phyloP scores from a whole-genome alignment of 2,113 vertebrate genomes.

The Menura novaehollandiae region DNA sequence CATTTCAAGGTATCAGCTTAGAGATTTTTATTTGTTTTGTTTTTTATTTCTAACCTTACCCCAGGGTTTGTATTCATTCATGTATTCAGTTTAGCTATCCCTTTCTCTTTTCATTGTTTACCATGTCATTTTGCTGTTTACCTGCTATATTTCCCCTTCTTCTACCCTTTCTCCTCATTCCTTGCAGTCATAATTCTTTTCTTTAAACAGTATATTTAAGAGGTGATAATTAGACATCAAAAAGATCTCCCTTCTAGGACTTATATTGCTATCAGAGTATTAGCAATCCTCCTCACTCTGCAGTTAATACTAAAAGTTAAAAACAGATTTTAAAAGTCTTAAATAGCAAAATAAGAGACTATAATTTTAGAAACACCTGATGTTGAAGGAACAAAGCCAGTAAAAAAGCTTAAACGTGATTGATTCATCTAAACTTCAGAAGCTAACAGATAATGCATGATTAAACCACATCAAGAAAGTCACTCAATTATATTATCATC shows the following conservation, averaged over 20 bases:
- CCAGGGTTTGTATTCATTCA: neutral
- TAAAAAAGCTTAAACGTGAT: neutral
- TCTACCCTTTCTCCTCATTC: neutral
- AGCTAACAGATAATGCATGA: neutral
- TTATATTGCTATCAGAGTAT: neutral
- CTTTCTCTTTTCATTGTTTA: neutral
- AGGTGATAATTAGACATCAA: neutral
- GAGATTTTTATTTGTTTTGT: neutral
- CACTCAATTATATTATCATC: neutral
- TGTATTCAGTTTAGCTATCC: neutral
- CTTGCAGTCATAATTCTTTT: neutral
- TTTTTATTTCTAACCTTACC: neutral
- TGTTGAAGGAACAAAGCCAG: neutral
- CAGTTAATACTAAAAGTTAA: neutral
- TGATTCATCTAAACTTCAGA: neutral
- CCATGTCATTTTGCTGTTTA: neutral
- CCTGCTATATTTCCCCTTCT: neutral
- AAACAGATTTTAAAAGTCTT: neutral
- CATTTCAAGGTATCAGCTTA: neutral
- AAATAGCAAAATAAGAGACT: neutral
- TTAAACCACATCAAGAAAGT: neutral
- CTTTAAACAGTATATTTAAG: neutral
- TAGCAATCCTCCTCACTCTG: neutral
- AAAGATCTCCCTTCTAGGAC: neutral
- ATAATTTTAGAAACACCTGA: neutral